Conservation (phyloP, 2,888 invertebrate genomes). For the Thyatira batis region DNA sequence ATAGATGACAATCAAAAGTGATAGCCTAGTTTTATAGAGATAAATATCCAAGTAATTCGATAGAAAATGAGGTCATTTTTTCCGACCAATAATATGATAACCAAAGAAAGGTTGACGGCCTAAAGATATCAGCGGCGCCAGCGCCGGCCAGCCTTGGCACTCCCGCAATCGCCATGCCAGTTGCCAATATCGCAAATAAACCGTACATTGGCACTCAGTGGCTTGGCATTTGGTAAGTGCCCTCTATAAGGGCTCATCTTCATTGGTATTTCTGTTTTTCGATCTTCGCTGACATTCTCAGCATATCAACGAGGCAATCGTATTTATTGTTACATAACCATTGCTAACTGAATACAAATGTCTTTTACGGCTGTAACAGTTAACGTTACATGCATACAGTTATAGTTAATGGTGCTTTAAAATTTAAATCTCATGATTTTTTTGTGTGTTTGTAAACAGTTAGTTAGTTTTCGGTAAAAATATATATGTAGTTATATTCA, state of each 20-base stretch:
- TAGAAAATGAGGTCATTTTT: slow-evolving; percentile 5
- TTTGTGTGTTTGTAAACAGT: too few relatives aligned
- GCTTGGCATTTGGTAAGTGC: slow-evolving; percentile 67
- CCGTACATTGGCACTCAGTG: slow-evolving; percentile 70
- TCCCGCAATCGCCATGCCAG: slow-evolving; percentile 43
- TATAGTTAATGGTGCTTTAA: background rate
- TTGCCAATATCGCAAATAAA: slow-evolving; percentile 81
- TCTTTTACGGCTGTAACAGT: slow-evolving; percentile 24
- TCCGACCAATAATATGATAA: slow-evolving; percentile 6
- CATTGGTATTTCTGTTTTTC: slow-evolving; percentile 49
- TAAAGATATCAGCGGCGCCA: slow-evolving; percentile 53
- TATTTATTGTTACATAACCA: slow-evolving; percentile 14
- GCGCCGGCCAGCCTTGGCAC: slow-evolving; percentile 68
- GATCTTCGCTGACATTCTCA: slow-evolving; percentile 39
- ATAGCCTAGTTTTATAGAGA: background rate
- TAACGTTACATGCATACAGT: background rate
- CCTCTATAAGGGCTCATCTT: slow-evolving; percentile 59
- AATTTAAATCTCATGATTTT: background rate
- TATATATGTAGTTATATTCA: too few relatives aligned
- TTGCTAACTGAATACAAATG: slow-evolving; percentile 23
- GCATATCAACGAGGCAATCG: slow-evolving; percentile 38
- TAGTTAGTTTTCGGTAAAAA: too few relatives aligned
- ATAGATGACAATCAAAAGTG: background rate
- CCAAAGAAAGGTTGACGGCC: slow-evolving; percentile 64
- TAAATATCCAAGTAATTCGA: background rate